These are phyloP conservation scores for Patiria pectinifera DNA, from an alignment of 53 echinoderm and acorn worm genomes.

Conservation along the genomic window DNA sequence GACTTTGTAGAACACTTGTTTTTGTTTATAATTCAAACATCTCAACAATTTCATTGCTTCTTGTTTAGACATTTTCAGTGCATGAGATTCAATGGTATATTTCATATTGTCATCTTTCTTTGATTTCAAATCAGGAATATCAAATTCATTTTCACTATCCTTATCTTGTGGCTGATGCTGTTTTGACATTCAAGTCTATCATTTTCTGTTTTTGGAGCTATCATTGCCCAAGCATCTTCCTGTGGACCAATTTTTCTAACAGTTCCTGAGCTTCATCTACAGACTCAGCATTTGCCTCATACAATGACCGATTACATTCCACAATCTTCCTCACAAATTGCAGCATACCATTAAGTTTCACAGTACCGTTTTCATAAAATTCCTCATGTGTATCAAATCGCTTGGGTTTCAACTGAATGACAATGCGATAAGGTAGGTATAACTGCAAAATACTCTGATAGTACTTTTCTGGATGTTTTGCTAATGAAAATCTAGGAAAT, in stretches of 20 bases:
- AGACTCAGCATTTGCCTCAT: conserved; percentile 38
- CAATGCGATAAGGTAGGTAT: conserved; percentile 58
- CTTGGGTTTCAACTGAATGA: background rate
- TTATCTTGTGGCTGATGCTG: background rate
- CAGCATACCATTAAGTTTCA: conserved; percentile 5
- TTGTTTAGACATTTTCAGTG: conserved; percentile 20
- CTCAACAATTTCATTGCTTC: conserved; percentile 60
- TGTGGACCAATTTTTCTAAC: conserved; percentile 51
- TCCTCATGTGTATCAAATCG: conserved; percentile 65
- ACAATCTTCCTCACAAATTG: conserved; percentile 36
- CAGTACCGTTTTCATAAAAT: conserved; percentile 41
- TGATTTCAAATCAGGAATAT: conserved; percentile 51
- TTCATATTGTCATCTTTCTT: background rate
- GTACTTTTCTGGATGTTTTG: conserved; percentile 70
- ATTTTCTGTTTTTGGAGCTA: conserved; percentile 57
- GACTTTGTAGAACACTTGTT: conserved; percentile 59
- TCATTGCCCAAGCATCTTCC: conserved; percentile 75
- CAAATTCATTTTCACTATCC: conserved; percentile 25
- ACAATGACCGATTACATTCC: conserved; percentile 21
- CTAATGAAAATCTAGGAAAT: conserved; percentile 63
- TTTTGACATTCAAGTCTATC: conserved; percentile 40
- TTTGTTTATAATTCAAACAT: conserved; percentile 67
- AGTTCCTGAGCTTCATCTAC: conserved; percentile 59
- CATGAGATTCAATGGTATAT: conserved; percentile 31
- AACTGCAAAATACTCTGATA: conserved; percentile 70